Conservation (phyloP, 2,888 invertebrate species). For the Agrypnus murinus region DNA sequence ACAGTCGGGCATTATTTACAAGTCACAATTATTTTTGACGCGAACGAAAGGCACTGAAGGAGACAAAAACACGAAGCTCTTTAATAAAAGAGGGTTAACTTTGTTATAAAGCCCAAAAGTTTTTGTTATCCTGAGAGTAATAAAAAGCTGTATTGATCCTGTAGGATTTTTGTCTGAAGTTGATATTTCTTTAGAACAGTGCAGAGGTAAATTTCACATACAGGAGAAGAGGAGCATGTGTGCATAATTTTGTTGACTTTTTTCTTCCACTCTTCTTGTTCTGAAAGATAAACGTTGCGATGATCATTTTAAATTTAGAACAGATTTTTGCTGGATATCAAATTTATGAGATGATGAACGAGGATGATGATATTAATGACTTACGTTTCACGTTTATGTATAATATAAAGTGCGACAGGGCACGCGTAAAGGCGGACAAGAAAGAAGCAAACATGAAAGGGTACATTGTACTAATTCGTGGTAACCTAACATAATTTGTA, state of each 20-base stretch:
- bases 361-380: neutral
- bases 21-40: slow-evolving; percentile 24
- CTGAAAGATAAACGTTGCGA: too few species aligned
- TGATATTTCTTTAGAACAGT: slow-evolving; percentile 20
- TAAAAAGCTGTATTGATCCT: slow-evolving; percentile 33
- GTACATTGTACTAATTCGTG: slow-evolving; percentile 4
- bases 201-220: slow-evolving; percentile 18
- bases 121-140: slow-evolving; percentile 31
- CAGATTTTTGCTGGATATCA: too few species aligned
- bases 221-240: too few species aligned
- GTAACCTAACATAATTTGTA: neutral
- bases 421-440: neutral
- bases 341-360: too few species aligned
- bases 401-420: neutral
- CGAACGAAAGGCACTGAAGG: slow-evolving; percentile 12
- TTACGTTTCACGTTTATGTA: neutral
- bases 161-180: slow-evolving; percentile 20
- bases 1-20: slow-evolving; percentile 20
- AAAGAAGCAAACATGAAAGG: neutral
- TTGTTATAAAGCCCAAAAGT: slow-evolving; percentile 37
- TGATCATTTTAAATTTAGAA: too few species aligned
- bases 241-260: slow-evolving; percentile 8
- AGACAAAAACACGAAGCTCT: slow-evolving; percentile 29
- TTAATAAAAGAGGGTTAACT: slow-evolving; percentile 42
- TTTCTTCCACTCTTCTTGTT: too few species aligned